Conservation (phyloP, 2,113 vertebrate species). For the Phaetusa simplex region DNA sequence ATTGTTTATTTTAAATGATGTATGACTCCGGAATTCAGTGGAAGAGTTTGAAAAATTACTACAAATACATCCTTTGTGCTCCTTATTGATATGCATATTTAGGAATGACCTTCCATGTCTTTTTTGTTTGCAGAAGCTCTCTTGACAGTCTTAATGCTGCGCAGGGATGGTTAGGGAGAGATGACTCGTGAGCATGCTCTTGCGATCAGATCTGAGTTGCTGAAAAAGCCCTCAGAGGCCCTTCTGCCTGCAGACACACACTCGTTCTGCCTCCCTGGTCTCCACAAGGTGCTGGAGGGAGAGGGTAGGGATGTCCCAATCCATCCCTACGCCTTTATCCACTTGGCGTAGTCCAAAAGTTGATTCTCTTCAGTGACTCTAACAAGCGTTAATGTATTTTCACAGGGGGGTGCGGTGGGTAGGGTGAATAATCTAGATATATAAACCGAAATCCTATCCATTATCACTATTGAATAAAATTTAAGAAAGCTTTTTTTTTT, state of each 20-base stretch:
- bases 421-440: neutral
- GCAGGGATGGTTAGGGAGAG: neutral
- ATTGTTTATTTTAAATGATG: neutral
- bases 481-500: neutral
- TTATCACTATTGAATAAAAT: neutral
- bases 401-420: accelerated
- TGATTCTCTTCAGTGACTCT: neutral
- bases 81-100: neutral
- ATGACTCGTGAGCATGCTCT: accelerated
- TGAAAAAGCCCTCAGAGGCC: neutral
- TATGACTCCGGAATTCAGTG: neutral
- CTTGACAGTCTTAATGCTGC: neutral
- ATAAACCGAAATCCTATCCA: neutral
- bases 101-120: neutral
- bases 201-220: neutral
- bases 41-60: neutral
- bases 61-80: neutral
- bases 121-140: neutral
- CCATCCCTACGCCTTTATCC: neutral
- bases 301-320: neutral
- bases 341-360: neutral
- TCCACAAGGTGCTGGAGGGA: neutral
- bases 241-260: neutral
- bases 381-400: neutral
- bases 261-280: neutral